Evolutionary conservation across 2,113 vertebrate species (phyloP).

Genomic region (Salvelinus alpinus): DNA sequence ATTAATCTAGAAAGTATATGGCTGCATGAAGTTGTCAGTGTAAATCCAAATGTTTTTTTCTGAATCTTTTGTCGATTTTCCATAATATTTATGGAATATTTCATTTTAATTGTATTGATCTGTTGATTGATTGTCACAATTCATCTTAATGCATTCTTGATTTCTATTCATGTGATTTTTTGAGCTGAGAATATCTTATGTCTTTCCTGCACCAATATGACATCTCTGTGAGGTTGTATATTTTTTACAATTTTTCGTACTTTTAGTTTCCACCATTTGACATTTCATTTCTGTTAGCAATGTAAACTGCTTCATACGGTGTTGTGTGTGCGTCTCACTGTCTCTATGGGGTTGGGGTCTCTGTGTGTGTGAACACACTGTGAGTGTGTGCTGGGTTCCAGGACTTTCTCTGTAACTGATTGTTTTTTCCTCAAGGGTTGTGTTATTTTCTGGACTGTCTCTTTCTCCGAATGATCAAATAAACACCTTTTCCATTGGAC

Average conservation of each 20-base stretch:
- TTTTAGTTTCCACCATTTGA: conserved; percentile 71
- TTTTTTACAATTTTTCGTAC: conserved; percentile 93
- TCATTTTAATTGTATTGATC: conserved; percentile 56
- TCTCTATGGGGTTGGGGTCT: conserved; percentile 68
- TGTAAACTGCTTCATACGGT: conserved; percentile 88
- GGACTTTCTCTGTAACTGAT: conserved; percentile 75
- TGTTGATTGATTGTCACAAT: conserved; percentile 57
- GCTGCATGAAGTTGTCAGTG: conserved; percentile 77
- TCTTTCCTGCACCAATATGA: conserved; percentile 62
- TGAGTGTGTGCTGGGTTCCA: conserved; percentile 54
- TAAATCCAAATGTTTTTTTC: conserved; percentile 56
- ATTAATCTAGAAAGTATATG: conserved; percentile 70
- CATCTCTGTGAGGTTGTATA: conserved; percentile 95
- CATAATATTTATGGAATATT: conserved; percentile 82
- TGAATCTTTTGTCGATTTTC: conserved; percentile 66
- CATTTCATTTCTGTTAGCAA: conserved; percentile 77
- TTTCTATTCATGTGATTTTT: conserved; percentile 66
- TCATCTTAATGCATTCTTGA: conserved; percentile 56
- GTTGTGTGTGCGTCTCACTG: conserved; percentile 74
- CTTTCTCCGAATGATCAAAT: conserved; percentile 84
- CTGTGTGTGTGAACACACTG: conserved; percentile 49
- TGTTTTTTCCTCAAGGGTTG: conserved; percentile 86
- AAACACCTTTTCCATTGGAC: conserved; percentile 92
- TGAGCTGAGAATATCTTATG: conserved; percentile 66
- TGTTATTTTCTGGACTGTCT: conserved; percentile 93